phyloP scores from a whole-genome alignment of 2,888 invertebrate species.

The Scelioninae gen. 1 region DNA sequence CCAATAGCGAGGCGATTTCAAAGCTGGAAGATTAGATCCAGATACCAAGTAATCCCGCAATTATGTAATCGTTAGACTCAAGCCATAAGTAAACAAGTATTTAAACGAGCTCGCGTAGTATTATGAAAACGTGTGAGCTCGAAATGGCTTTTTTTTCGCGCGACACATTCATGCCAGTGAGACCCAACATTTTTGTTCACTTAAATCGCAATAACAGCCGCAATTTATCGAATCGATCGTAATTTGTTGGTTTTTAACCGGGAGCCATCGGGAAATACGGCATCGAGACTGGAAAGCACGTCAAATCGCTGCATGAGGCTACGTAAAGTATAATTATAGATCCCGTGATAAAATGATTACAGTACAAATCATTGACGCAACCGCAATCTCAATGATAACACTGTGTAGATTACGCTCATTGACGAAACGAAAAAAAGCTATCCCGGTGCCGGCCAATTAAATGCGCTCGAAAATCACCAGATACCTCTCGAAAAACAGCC shows the following conservation, averaged over 20 bases:
- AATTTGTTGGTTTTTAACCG: slow-evolving; percentile 30
- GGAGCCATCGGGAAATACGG: slow-evolving; percentile 29
- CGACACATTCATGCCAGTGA: not conserved
- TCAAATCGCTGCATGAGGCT: slow-evolving; percentile 15
- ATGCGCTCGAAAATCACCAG: slow-evolving; percentile 12
- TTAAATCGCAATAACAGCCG: not conserved
- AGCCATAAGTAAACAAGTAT: slow-evolving; percentile 41
- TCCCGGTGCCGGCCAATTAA: not conserved
- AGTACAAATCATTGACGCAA: slow-evolving; percentile 56
- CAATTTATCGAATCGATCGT: slow-evolving; percentile 27
- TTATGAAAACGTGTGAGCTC: slow-evolving; percentile 23
- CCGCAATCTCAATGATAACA: slow-evolving; percentile 55
- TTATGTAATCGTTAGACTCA: slow-evolving; percentile 40
- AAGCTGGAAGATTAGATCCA: slow-evolving; percentile 41
- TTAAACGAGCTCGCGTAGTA: slow-evolving; percentile 37
- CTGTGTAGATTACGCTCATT: slow-evolving; percentile 37
- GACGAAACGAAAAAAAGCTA: slow-evolving; percentile 9
- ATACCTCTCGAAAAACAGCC: slow-evolving; percentile 6
- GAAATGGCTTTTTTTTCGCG: not conserved
- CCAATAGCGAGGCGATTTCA: slow-evolving; percentile 24
- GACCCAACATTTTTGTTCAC: not conserved
- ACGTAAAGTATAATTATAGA: slow-evolving; percentile 48
- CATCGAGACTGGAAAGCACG: slow-evolving; percentile 8
- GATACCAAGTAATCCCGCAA: slow-evolving; percentile 43
- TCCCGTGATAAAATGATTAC: slow-evolving; percentile 48